Percentiles rank a stretch among this genome's conserved stretches.
Evolutionary conservation across 2,888 invertebrate species (phyloP).

Genomic region (Oscheius sp.): DNA sequence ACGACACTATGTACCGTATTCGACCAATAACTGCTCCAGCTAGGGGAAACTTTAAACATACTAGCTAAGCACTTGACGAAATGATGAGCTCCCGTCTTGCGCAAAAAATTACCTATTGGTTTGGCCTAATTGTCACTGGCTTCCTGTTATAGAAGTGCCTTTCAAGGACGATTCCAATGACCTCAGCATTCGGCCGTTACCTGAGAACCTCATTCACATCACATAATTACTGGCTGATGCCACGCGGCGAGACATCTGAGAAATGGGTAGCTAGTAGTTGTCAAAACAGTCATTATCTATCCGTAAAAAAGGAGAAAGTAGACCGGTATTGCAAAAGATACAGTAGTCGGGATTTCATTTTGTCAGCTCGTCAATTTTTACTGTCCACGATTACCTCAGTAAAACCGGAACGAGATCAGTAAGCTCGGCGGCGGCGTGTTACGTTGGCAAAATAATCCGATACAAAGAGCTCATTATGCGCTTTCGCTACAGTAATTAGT

Average conservation of each 20-base stretch:
- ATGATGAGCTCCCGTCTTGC: too few relatives aligned
- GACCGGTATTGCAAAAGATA: neutral
- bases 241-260: conserved; percentile 21
- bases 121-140: conserved; percentile 45
- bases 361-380: conserved; percentile 23
- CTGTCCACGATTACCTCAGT: conserved; percentile 15
- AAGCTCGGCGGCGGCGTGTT: neutral
- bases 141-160: conserved; percentile 34
- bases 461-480: conserved; percentile 33
- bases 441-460: conserved; percentile 28
- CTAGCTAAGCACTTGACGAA: too few relatives aligned
- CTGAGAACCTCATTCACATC: conserved; percentile 29
- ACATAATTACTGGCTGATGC: conserved; percentile 26
- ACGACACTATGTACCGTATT: conserved; percentile 24
- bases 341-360: conserved; percentile 27
- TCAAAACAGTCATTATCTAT: neutral
- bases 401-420: conserved; percentile 24
- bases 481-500: neutral
- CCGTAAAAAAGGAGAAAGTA: too few relatives aligned
- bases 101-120: conserved; percentile 35
- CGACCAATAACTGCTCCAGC: conserved; percentile 20
- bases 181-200: conserved; percentile 23
- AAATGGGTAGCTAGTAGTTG: neutral
- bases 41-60: neutral
- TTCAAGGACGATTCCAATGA: conserved; percentile 21